These are phyloP conservation scores for Apamea sordens DNA, from an alignment of 2,888 invertebrate genomes.

Conservation along the genomic window DNA sequence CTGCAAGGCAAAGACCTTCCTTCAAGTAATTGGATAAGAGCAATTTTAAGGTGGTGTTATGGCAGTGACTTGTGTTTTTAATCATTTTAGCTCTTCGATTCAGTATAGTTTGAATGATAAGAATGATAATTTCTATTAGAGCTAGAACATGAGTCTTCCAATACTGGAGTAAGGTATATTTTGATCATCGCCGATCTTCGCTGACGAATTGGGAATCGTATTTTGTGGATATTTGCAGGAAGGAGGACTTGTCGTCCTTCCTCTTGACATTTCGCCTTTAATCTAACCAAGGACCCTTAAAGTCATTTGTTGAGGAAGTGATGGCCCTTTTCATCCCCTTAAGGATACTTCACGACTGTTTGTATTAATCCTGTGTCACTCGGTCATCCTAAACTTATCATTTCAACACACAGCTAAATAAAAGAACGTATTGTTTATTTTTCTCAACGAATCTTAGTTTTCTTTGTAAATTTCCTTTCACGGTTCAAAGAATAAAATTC, in stretches of 20 bases:
- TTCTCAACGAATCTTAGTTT: background rate
- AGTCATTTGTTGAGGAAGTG: background rate
- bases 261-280: conserved; percentile 36
- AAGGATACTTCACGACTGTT: background rate
- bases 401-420: conserved; percentile 9
- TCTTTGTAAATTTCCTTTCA: conserved; percentile 4
- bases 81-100: background rate
- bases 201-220: background rate
- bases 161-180: background rate
- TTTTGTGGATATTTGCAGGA: background rate
- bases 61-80: no score
- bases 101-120: background rate
- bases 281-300: conserved; percentile 9
- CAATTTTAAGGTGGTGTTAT: background rate
- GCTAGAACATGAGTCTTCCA: background rate
- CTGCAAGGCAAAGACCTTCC: background rate
- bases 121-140: background rate
- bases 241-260: background rate
- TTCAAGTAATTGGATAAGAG: background rate
- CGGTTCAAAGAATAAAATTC: conserved; percentile 11
- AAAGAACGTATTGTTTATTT: background rate
- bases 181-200: background rate
- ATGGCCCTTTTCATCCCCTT: conserved; percentile 1
- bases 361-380: background rate
- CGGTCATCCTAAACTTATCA: background rate